Conservation (phyloP, 2,888 invertebrate genomes). For the Lasiommata megera region DNA sequence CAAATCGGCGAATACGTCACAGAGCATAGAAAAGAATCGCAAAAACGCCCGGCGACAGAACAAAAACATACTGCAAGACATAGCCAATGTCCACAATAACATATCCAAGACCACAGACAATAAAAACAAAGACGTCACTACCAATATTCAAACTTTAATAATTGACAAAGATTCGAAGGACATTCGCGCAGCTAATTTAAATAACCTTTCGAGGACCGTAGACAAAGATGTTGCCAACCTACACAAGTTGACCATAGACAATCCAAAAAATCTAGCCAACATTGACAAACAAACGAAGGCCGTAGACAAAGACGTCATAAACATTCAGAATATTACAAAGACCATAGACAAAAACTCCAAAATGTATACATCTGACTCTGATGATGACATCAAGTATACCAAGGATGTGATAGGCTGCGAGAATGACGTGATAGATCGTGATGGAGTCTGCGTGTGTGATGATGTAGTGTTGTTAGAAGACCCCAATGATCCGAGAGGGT, state of each 20-base stretch:
- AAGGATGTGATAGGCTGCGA: constrained; percentile 15
- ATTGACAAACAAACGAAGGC: background rate
- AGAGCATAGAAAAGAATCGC: constrained; percentile 25
- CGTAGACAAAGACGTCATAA: background rate
- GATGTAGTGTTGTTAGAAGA: constrained; percentile 60
- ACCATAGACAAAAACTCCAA: constrained; percentile 31
- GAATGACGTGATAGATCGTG: constrained; percentile 25
- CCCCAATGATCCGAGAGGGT: constrained; percentile 79
- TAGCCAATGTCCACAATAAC: constrained; percentile 47
- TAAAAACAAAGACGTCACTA: constrained; percentile 30
- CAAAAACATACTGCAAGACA: constrained; percentile 55
- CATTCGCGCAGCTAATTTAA: background rate
- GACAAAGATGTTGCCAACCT: background rate
- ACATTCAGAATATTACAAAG: too few species aligned
- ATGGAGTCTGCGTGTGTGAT: constrained; percentile 43
- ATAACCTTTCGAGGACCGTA: background rate
- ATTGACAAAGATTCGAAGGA: background rate
- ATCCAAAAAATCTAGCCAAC: background rate
- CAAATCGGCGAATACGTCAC: constrained; percentile 13
- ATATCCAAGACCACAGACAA: constrained; percentile 42
- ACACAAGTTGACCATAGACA: too few species aligned
- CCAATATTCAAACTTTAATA: background rate
- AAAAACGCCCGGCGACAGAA: constrained; percentile 50
- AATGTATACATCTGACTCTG: constrained; percentile 34
- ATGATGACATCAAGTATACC: constrained; percentile 22